Evolutionary conservation across 2,888 invertebrate species (phyloP).

Genomic region (Plagodis dolabraria): DNA sequence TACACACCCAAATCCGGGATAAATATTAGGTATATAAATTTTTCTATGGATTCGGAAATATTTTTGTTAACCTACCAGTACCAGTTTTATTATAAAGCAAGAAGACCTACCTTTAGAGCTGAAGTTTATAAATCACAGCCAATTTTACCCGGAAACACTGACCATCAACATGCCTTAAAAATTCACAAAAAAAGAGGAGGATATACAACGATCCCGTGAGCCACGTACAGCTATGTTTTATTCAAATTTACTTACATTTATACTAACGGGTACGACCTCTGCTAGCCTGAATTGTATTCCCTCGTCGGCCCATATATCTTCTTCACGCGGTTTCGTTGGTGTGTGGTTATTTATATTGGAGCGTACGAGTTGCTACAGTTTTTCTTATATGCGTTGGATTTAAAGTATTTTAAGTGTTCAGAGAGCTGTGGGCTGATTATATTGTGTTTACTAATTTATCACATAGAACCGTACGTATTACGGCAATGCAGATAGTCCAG

Average conservation of each 20-base stretch:
- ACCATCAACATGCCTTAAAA: slow-evolving; percentile 30
- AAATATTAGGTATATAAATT: not conserved
- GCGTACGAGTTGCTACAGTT: slow-evolving; percentile 33
- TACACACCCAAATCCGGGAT: too few species aligned
- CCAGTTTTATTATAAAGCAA: not conserved
- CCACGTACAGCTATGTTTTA: slow-evolving; percentile 72
- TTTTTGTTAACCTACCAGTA: not conserved
- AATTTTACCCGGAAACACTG: slow-evolving; percentile 5
- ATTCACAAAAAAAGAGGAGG: slow-evolving; percentile 24
- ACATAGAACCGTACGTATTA: too few species aligned
- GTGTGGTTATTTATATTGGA: slow-evolving; percentile 77
- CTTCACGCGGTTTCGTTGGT: slow-evolving; percentile 64
- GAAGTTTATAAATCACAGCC: slow-evolving; percentile 9
- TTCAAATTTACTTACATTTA: slow-evolving; percentile 85
- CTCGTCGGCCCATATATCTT: slow-evolving; percentile 82
- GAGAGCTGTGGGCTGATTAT: too few species aligned
- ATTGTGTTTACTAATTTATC: too few species aligned
- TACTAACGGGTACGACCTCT: slow-evolving; percentile 83
- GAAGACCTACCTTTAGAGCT: not conserved
- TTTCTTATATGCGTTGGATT: not conserved
- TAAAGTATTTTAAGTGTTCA: too few species aligned
- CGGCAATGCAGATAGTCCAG: too few species aligned
- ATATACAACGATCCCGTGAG: slow-evolving; percentile 41
- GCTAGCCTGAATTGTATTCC: slow-evolving; percentile 80
- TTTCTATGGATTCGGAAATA: not conserved